Conservation (phyloP, 2,888 invertebrate genomes). For the Galeruca laticollis region DNA sequence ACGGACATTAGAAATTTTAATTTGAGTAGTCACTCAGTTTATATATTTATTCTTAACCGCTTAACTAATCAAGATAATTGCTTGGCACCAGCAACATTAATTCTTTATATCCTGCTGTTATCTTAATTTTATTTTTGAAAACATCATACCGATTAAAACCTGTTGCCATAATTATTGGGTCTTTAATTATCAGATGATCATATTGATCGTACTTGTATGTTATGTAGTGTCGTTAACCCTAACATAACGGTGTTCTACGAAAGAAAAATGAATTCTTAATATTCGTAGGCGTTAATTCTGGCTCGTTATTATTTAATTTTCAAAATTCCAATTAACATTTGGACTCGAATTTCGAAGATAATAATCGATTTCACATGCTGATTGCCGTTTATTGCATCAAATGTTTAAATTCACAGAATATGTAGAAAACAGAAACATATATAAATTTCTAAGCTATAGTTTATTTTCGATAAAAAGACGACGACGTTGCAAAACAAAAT, state of each 20-base stretch:
- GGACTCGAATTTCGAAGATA: too few species aligned
- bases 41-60: neutral
- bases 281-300: neutral
- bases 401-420: too few species aligned
- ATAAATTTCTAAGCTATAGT: too few species aligned
- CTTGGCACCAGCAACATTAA: neutral
- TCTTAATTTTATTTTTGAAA: neutral
- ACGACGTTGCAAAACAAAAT: too few species aligned
- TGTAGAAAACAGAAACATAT: too few species aligned
- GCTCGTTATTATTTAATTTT: neutral
- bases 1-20: slow-evolving; percentile 2
- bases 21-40: neutral
- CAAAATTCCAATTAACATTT: too few species aligned
- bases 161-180: neutral
- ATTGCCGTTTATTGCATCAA: too few species aligned
- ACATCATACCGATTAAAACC: neutral
- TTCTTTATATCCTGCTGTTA: neutral
- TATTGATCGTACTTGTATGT: neutral
- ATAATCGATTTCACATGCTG: too few species aligned
- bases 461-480: too few species aligned
- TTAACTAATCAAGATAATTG: neutral
- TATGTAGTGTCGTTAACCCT: neutral
- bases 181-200: neutral
- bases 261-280: neutral
- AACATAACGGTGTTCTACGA: neutral